These are phyloP conservation scores for Synanthedon myopaeformis DNA, from an alignment of 2,888 invertebrate species.

Conservation along the genomic window DNA sequence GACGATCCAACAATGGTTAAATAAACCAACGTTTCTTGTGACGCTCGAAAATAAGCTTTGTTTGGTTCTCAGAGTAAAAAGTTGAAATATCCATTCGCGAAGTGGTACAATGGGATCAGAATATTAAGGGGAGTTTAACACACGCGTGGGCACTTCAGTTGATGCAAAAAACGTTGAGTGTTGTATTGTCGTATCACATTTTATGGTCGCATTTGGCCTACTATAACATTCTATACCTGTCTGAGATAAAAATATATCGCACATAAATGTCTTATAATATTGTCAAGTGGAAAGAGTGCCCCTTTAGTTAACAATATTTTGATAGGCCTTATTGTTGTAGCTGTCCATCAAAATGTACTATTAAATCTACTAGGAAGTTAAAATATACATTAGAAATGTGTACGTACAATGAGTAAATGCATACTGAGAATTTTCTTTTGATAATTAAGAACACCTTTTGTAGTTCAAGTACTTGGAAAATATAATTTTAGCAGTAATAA, in stretches of 20 bases:
- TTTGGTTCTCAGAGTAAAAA: conserved; percentile 48
- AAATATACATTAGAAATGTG: no score
- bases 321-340: no score
- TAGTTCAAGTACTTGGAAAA: no score
- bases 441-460: no score
- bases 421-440: no score
- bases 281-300: neutral
- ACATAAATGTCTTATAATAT: neutral
- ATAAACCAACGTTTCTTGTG: conserved; percentile 60
- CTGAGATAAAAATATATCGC: neutral
- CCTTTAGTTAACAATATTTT: no score
- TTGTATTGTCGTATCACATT: conserved; percentile 26
- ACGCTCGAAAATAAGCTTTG: conserved; percentile 56
- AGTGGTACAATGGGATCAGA: conserved; percentile 42
- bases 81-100: conserved; percentile 46
- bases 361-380: no score
- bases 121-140: conserved; percentile 47
- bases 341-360: no score
- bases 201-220: conserved; percentile 31
- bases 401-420: no score
- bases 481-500: no score
- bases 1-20: conserved; percentile 61
- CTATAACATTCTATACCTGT: conserved; percentile 23
- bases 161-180: conserved; percentile 39
- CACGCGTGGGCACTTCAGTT: conserved; percentile 28